Percentiles rank a stretch among this genome's conserved stretches.
phyloP scores from a whole-genome alignment of 2,888 invertebrate genomes.

The Diaperis boleti region DNA sequence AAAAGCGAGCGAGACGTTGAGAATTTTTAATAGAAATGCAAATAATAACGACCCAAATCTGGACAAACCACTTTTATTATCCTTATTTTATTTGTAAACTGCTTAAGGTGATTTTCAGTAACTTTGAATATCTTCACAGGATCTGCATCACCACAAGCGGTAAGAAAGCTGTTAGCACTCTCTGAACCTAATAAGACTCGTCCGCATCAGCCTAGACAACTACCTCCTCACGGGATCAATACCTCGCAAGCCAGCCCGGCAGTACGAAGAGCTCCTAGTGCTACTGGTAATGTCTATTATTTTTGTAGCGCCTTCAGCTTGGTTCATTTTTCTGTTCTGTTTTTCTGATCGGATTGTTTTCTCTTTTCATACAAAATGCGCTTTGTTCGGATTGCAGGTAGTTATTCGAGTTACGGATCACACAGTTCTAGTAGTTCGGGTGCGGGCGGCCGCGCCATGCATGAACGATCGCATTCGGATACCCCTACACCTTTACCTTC shows the following conservation, averaged over 20 bases:
- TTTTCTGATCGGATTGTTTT: conserved; percentile 9
- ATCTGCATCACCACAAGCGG: conserved; percentile 96
- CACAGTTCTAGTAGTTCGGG: conserved; percentile 67
- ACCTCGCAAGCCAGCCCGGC: conserved; percentile 75
- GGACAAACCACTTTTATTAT: too few relatives aligned
- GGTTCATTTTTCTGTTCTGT: conserved; percentile 12
- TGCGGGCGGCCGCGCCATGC: conserved; percentile 74
- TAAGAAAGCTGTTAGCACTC: conserved; percentile 92
- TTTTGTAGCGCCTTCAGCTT: neutral
- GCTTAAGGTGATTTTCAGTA: too few relatives aligned
- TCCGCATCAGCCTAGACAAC: conserved; percentile 86
- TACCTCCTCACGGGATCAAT: conserved; percentile 69
- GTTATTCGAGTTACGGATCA: conserved; percentile 71
- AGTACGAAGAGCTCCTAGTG: conserved; percentile 69
- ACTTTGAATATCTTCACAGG: too few relatives aligned
- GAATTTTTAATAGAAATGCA: too few relatives aligned
- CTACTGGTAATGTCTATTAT: conserved; percentile 59
- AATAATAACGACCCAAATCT: too few relatives aligned
- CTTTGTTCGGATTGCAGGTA: conserved; percentile 54
- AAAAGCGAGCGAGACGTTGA: too few relatives aligned
- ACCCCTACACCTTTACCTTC: conserved; percentile 86
- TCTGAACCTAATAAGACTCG: conserved; percentile 90
- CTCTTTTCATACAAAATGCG: conserved; percentile 23
- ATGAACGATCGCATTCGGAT: conserved; percentile 91
- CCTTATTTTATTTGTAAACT: too few relatives aligned